Conservation (phyloP, 2,888 invertebrate species). For the Plagodis dolabraria region DNA sequence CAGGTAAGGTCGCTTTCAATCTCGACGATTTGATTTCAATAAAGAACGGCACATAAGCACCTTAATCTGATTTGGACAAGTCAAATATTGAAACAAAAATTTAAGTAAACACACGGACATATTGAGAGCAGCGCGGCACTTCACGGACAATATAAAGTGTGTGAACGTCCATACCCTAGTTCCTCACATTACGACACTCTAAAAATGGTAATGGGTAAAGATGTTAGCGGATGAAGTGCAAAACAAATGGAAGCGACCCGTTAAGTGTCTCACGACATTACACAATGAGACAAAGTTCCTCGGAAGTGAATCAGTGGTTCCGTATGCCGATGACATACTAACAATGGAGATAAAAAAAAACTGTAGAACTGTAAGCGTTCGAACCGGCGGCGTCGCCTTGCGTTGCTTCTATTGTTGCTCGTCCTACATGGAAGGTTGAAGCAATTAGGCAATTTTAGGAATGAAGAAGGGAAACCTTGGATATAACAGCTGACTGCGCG, state of each 20-base stretch:
- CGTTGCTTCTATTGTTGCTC: constrained; percentile 64
- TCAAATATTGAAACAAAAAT: constrained; percentile 13
- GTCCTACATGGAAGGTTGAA: constrained; percentile 64
- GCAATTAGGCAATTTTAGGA: constrained; percentile 73
- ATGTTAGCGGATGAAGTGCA: constrained; percentile 52
- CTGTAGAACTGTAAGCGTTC: constrained; percentile 57
- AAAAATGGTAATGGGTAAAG: constrained; percentile 56
- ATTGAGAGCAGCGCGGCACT: constrained; percentile 22
- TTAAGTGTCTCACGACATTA: constrained; percentile 60
- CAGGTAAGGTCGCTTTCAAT: constrained; percentile 52
- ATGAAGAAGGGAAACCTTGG: constrained; percentile 65
- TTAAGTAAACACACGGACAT: constrained; percentile 20
- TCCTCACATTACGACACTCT: constrained; percentile 51
- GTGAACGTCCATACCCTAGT: constrained; percentile 55
- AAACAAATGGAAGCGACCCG: constrained; percentile 54
- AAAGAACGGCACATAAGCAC: constrained; percentile 9
- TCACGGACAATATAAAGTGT: constrained; percentile 39
- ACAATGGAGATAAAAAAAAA: constrained; percentile 66
- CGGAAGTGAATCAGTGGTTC: constrained; percentile 68
- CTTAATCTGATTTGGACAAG: constrained; percentile 9
- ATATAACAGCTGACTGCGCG: constrained; percentile 39
- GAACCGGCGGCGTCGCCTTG: constrained; percentile 47
- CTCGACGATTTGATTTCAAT: constrained; percentile 30
- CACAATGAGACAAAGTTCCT: constrained; percentile 57
- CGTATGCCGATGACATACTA: constrained; percentile 52